phyloP scores from a whole-genome alignment of 2,888 invertebrate species.

The Drosophila niveifrons region DNA sequence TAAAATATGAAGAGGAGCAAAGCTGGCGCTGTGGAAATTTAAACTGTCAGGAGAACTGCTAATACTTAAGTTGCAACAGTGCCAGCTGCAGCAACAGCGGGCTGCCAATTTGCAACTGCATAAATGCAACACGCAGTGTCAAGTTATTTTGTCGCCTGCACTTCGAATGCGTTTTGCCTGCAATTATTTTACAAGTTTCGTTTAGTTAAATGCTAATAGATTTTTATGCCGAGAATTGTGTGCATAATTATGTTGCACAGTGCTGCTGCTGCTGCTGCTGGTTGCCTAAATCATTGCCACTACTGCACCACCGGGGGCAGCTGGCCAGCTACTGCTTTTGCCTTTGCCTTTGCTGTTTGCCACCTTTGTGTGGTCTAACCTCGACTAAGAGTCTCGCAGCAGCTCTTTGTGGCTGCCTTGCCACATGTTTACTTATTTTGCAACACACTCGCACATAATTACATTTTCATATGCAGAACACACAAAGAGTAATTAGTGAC shows the following conservation, averaged over 20 bases:
- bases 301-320: conserved; percentile 12
- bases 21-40: conserved; percentile 60
- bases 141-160: neutral
- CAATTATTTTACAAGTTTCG: conserved; percentile 7
- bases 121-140: conserved; percentile 3
- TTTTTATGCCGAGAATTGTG: conserved; percentile 14
- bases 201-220: conserved; percentile 14
- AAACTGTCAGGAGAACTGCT: conserved; percentile 64
- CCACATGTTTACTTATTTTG: conserved; percentile 57
- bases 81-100: neutral
- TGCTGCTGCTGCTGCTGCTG: conserved; percentile 30
- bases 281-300: conserved; percentile 54
- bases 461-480: conserved; percentile 56
- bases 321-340: conserved; percentile 5
- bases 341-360: conserved; percentile 3
- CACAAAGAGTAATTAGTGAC: conserved; percentile 51
- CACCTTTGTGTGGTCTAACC: conserved; percentile 55
- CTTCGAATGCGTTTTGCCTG: neutral
- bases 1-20: neutral
- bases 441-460: conserved; percentile 53
- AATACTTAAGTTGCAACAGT: conserved; percentile 51
- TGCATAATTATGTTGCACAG: conserved; percentile 51
- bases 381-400: conserved; percentile 40
- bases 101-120: conserved; percentile 10
- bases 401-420: conserved; percentile 52